Evolutionary conservation across 2,113 vertebrate species (phyloP), one percentile per base, ranked within the genome.

Genomic region (Hippocampus abdominalis): DNA sequence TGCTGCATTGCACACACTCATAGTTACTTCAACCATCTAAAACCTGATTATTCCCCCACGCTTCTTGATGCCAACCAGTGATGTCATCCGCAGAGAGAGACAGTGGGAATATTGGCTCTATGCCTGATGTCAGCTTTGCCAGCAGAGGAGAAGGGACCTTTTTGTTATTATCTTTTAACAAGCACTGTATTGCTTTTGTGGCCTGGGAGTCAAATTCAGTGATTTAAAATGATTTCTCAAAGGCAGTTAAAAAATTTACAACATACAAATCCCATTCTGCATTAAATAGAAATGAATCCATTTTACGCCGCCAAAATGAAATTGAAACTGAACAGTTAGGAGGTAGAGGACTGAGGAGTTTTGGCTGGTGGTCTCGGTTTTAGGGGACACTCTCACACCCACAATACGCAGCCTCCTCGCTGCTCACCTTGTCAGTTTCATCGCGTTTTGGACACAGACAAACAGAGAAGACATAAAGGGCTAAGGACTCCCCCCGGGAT

Each of bases 11-110:
- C 83, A 77, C 72, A 77, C 77, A 69, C 79, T 69, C 66, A 72
- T 69, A 56, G 68, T 81, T 76, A 81, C 79, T 84, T 86, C 81
- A 81, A 71, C 80, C 84, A 86, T 83, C 83, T 87, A 84, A 84
- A 89, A 89, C 86, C 86, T 87, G 89, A 92, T 92, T 92, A 92
- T 87, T 84, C 79, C 74, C 84, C 82, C 82, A 70, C 57, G 79
- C 74, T 79, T 76, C 74, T 80, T 66, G 51, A 77, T 89, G 90
- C 92, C 90, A 91, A 84, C 79, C 48, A 76, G 84, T 92, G 92
- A 92, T 90, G 91, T 93, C 91, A 93, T 81, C 82, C 84, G 76
- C 81, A 72, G 62, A 84, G 42, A 39, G 86, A 84, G 79, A 86
- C 80, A 81, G 81, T 82, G 73, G 82, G 75, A 74, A 53, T 70